Percentiles rank a stretch among this genome's conserved stretches.
phyloP scores from a whole-genome alignment of 2,888 invertebrate species.

The Ligdia adustata region DNA sequence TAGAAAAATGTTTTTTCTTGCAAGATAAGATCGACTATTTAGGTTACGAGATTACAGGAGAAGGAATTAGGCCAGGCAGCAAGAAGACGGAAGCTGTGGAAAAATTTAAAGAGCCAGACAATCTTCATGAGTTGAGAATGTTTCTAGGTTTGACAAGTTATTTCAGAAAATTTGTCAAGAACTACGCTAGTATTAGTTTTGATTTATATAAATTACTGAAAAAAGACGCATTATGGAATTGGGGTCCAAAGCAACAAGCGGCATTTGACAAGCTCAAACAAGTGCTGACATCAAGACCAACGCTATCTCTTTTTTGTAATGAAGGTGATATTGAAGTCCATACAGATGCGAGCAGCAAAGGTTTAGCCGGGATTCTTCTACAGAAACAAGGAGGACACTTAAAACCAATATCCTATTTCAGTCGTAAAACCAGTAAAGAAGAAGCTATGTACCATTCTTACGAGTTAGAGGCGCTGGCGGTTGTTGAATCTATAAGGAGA shows the following conservation, averaged over 20 bases:
- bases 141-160: too few species aligned
- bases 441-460: not conserved
- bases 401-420: not conserved
- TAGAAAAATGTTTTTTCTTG: not conserved
- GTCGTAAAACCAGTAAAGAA: not conserved
- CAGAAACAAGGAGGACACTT: not conserved
- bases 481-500: not conserved
- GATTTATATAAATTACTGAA: not conserved
- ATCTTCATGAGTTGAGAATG: not conserved
- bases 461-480: not conserved
- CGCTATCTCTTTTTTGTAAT: not conserved
- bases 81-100: not conserved
- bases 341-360: not conserved
- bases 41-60: too few species aligned
- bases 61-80: not conserved
- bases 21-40: not conserved
- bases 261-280: not conserved
- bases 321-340: not conserved
- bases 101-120: not conserved
- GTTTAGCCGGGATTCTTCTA: not conserved
- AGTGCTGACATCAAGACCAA: not conserved
- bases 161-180: not conserved
- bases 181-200: not conserved
- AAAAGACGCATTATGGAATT: not conserved
- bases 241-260: not conserved